These are phyloP conservation scores for Papilio dardanus DNA, from an alignment of 1,140 invertebrate genomes.

Conservation along the genomic window DNA sequence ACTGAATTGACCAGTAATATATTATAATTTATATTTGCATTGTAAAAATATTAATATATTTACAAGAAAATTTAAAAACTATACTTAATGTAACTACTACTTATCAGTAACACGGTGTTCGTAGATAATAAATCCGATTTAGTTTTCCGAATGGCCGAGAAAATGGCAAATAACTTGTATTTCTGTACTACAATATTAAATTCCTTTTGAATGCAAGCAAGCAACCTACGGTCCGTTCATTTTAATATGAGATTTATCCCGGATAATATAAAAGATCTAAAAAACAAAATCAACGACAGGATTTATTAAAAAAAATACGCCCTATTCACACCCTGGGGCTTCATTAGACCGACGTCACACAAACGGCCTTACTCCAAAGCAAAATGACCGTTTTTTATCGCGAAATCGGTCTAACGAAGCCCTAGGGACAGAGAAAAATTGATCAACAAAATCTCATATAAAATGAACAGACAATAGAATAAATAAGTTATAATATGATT, in stretches of 20 bases:
- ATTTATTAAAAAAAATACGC: too few relatives aligned
- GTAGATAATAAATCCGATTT: conserved; percentile 3
- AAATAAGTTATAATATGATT: not conserved
- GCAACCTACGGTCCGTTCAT: not conserved
- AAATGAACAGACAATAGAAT: not conserved
- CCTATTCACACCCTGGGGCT: too few relatives aligned
- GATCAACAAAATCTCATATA: not conserved
- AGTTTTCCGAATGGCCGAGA: not conserved
- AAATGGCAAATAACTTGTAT: not conserved
- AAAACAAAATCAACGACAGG: not conserved
- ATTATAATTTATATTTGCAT: conserved; percentile 22
- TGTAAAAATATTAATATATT: not conserved
- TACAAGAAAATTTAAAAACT: not conserved
- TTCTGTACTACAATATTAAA: not conserved
- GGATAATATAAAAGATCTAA: not conserved
- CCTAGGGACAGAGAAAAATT: too few relatives aligned
- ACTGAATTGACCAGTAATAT: not conserved
- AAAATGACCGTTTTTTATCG: too few relatives aligned
- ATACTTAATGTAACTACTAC: too few relatives aligned
- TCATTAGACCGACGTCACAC: too few relatives aligned
- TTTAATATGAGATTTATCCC: conserved; percentile 1
- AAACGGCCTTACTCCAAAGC: too few relatives aligned
- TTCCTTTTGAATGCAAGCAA: not conserved
- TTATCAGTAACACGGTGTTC: not conserved
- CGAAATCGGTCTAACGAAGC: too few relatives aligned